These are phyloP conservation scores for Batillaria attramentaria DNA, from an alignment of 1,140 invertebrate species.

Conservation along the genomic window DNA sequence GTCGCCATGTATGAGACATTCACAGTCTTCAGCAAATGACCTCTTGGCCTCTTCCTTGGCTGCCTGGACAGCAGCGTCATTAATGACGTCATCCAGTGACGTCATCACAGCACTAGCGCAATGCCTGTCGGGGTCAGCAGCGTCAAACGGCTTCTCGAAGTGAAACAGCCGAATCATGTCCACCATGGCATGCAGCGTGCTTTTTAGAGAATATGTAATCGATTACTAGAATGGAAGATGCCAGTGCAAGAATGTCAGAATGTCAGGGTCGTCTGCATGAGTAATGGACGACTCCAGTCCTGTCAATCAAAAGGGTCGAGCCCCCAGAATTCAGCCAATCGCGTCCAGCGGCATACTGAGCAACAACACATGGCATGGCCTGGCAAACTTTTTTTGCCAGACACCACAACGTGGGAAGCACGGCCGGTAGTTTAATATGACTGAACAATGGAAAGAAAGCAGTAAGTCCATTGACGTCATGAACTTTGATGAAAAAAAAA, in stretches of 20 bases:
- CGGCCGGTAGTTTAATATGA: not conserved
- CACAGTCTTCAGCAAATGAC: conserved; percentile 8
- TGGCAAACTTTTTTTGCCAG: no score
- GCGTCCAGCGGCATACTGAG: no score
- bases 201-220: not conserved
- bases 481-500: no score
- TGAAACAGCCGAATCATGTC: conserved; percentile 8
- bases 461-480: no score
- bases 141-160: conserved; percentile 21
- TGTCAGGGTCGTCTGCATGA: not conserved
- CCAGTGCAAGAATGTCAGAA: no score
- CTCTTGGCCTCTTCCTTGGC: not conserved
- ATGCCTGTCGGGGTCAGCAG: conserved; percentile 6
- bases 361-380: no score
- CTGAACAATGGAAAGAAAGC: not conserved
- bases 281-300: no score
- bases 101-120: not conserved
- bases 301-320: not conserved
- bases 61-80: not conserved
- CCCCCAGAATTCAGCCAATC: no score
- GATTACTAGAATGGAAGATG: not conserved
- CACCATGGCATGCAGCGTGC: conserved; percentile 5
- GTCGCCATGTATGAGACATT: conserved; percentile 22
- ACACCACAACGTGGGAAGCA: no score
- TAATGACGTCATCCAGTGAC: not conserved